Evolutionary conservation across 2,113 vertebrate genomes (phyloP).

Genomic region (Onychorhynchus coronatus): DNA sequence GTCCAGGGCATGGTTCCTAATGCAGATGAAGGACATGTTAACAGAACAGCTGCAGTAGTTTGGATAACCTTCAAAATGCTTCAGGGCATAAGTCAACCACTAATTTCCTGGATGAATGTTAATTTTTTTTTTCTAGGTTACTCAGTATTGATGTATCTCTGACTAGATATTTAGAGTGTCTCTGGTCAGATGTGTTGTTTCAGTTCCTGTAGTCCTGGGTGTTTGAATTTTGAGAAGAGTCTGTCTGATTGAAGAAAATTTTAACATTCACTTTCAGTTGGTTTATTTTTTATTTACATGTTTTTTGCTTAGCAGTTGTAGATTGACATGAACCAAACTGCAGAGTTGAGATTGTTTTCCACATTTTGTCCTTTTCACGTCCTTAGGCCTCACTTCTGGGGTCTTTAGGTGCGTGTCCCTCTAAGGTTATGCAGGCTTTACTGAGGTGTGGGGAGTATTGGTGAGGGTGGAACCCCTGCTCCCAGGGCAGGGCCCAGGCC

Average conservation of each 20-base stretch:
- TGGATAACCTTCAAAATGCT: neutral
- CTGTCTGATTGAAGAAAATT: neutral
- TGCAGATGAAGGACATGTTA: neutral
- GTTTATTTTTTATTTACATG: neutral
- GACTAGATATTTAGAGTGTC: neutral
- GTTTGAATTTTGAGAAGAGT: neutral
- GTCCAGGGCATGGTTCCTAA: neutral
- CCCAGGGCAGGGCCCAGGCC: neutral
- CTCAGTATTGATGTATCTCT: neutral
- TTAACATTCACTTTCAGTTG: neutral
- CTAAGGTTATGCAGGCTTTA: neutral
- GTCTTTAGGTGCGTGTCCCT: neutral
- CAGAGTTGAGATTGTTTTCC: neutral
- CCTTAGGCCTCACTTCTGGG: neutral
- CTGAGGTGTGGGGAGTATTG: neutral
- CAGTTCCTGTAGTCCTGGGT: neutral
- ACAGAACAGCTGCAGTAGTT: neutral
- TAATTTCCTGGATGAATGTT: neutral
- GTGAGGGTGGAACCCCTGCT: neutral
- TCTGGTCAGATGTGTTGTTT: neutral
- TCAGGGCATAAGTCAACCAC: neutral
- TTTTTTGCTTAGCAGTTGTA: neutral
- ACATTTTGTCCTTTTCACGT: neutral
- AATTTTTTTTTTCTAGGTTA: neutral
- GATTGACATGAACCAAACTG: neutral